Evolutionary conservation across 2,797 vertebrate genomes (phyloP), one percentile per base, ranked within the genome.

Genomic region (Enteromius trimaculatus): DNA sequence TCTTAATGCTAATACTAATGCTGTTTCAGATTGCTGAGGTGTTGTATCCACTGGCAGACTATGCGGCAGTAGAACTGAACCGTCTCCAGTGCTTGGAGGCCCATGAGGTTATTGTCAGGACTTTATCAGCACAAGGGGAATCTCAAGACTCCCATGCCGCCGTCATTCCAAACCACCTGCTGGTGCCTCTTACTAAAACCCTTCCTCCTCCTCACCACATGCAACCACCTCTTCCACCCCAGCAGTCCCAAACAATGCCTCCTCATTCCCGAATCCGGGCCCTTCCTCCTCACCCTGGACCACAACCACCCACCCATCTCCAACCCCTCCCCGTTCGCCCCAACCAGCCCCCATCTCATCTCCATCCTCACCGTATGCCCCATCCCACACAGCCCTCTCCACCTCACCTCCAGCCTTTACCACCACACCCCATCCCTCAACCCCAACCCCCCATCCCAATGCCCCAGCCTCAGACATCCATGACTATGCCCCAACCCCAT

Each of bases 81-180:
- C 92, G 95, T 85, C 94, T 99, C 83, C 96, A 96, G 80, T 94
- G 93, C 89, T 92, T 99, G 91, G 97, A 98, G 88, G 96, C 97
- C 26, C 88, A 90, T 72, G 96, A 96, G 4, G 93, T 99, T 88
- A 96, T 96, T 0, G 97, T 99, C 82, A 93, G 96, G 86, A 99
- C 98, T 0, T 93, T 99, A 89, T 99, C 97, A 1, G 92, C 92
- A 0, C 97, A 99, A 91, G 98, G 98, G 53, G 98, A 99, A 88
- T 99, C 98, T 6, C 90, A 95, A 87, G 98, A 99, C 92, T 98
- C 98, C 2, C 86, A 88, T 21, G 90, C 89, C 11, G 96, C 96
- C 84, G 85, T 91, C 92, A 95, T 99, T 88, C 97, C 97, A 88
- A 91, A 94, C 17, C 96, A 96, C 91, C 96, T 99, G 91, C 96